Conservation (phyloP, 2,113 vertebrate species). For the Calonectris borealis region DNA sequence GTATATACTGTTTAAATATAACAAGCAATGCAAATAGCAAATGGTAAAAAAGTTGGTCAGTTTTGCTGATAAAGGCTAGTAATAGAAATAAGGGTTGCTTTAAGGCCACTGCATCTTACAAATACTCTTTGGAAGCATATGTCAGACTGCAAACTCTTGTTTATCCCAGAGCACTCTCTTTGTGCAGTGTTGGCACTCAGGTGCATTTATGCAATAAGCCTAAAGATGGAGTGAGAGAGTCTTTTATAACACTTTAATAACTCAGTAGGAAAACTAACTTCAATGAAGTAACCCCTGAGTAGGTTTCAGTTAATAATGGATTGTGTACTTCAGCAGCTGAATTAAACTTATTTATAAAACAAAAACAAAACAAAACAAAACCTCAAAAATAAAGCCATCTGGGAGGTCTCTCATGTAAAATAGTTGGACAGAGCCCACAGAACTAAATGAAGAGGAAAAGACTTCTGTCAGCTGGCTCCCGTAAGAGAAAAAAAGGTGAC, state of each 20-base stretch:
- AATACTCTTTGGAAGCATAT: neutral
- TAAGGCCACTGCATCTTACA: neutral
- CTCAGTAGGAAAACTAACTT: slow-evolving; percentile 13
- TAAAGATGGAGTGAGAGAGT: slow-evolving; percentile 63
- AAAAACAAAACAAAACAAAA: too few species aligned
- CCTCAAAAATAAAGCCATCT: neutral
- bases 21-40: neutral
- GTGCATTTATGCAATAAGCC: slow-evolving; percentile 49
- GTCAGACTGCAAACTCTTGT: neutral
- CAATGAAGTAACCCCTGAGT: neutral
- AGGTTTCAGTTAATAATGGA: slow-evolving; percentile 3
- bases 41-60: neutral
- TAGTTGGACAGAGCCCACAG: neutral
- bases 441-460: neutral
- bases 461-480: neutral
- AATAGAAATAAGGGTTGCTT: neutral
- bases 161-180: neutral
- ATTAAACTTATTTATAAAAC: neutral
- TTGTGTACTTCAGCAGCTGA: neutral
- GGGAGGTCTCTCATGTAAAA: neutral
- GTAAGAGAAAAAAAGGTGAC: neutral
- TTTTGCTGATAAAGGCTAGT: neutral
- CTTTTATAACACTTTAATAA: slow-evolving; percentile 30
- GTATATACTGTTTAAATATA: neutral
- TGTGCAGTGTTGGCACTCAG: neutral